Evolutionary conservation across 2,888 invertebrate species (phyloP), one percentile per base, ranked within the genome.

Genomic region (Brachypalpus laphriformis): DNA sequence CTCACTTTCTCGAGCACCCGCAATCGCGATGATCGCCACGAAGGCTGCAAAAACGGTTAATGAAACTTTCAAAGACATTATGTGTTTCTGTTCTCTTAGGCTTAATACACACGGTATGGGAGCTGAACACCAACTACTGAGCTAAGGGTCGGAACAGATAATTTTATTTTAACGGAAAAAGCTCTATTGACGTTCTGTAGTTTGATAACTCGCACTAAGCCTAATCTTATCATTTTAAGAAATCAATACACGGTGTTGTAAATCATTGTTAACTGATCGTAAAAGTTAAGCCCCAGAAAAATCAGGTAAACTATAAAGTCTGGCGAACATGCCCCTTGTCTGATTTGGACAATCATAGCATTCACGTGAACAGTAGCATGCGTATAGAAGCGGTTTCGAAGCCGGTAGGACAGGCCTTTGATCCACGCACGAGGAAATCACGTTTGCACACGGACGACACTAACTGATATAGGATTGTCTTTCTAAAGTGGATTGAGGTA

Each of bases 1-100:
- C 82, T 83, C 66, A 83, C 82, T 83, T 34, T 63, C 34, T 2
- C 54, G 47, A 14, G 72, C 78, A 66, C 40, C 61, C 8, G 72
- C 72, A 16, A 72, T 45, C 5, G 40, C 18, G 16, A 78, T 47
- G 3, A 76, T 49, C 2, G 68, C 72, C 47, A 74, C 2, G 18
- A 72, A 34, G 18, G 56, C 31, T 9, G 25, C 59, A 11, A 54
- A 20, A 25, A 72, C 42, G n/a, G 34, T 56, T 45, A 78, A 20
- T n/a, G 68, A 54, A 45, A 68, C 68, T 61, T 47, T 68, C 5
- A 42, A 61, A 57, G 59, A 49, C 82, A 74, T 78, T 18, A 37
- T 54, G 2, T 42, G 59, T 28, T 42, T 25, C 14, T 37, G 14
- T 25, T 47, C n/a, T n/a, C n/a, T n/a, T 7, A 22, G 2, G 14